phyloP scores from a whole-genome alignment of 2,888 invertebrate species.

The Campoplex nolae region DNA sequence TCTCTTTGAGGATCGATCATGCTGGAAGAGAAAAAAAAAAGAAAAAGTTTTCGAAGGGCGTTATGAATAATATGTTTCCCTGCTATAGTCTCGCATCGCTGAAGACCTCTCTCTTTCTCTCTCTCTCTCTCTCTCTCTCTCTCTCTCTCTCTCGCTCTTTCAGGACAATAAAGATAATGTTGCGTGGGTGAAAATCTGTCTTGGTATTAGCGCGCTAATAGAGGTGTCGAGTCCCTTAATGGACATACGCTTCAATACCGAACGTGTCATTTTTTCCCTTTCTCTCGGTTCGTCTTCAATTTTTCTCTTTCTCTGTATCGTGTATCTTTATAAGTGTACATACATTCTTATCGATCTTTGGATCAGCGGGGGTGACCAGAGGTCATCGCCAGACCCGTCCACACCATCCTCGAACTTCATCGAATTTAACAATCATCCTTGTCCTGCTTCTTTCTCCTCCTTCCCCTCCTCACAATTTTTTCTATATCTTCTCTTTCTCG shows the following conservation, averaged over 20 bases:
- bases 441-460: conserved; percentile 6
- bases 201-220: conserved; percentile 71
- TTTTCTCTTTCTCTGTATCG: not conserved
- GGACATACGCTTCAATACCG: conserved; percentile 62
- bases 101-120: conserved; percentile 9
- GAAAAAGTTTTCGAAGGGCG: conserved; percentile 23
- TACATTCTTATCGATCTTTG: conserved; percentile 71
- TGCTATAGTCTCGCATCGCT: not conserved
- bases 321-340: conserved; percentile 63
- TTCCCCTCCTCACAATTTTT: not conserved
- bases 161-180: conserved; percentile 49
- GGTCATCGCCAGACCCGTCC: conserved; percentile 59
- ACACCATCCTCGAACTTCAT: conserved; percentile 60
- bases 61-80: conserved; percentile 52
- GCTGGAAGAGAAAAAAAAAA: conserved; percentile 14
- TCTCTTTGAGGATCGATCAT: conserved; percentile 65
- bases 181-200: conserved; percentile 68
- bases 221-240: conserved; percentile 73
- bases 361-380: conserved; percentile 64
- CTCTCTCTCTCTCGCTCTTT: conserved; percentile 14
- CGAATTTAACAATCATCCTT: conserved; percentile 40
- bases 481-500: not conserved
- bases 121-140: conserved; percentile 25
- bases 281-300: conserved; percentile 20
- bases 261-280: conserved; percentile 47